These are phyloP conservation scores for Tricholaema leucomelas DNA, from an alignment of 2,113 vertebrate species.

Conservation along the genomic window DNA sequence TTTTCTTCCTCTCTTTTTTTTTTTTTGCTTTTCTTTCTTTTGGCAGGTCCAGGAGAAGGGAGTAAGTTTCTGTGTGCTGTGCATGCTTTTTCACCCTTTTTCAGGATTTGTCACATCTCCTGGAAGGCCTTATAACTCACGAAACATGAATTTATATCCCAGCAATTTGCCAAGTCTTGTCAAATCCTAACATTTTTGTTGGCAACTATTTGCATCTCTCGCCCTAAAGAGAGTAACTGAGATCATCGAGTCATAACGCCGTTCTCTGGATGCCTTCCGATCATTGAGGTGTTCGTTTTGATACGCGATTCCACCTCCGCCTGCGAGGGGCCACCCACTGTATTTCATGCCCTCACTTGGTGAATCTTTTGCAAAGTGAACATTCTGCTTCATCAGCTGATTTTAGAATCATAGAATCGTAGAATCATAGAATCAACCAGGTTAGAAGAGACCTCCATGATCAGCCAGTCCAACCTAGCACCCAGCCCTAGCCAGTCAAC, in stretches of 20 bases:
- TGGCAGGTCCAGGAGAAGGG: slow-evolving; percentile 51
- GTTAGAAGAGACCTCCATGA: too few relatives aligned
- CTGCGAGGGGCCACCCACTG: not conserved
- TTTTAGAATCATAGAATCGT: too few relatives aligned
- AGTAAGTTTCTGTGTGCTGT: slow-evolving; percentile 54
- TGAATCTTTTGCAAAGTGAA: slow-evolving; percentile 14
- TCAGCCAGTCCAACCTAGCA: too few relatives aligned
- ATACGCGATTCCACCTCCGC: slow-evolving; percentile 29
- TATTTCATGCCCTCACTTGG: slow-evolving; percentile 7
- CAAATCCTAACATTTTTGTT: slow-evolving; percentile 71
- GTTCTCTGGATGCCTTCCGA: slow-evolving; percentile 8
- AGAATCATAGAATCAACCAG: too few relatives aligned
- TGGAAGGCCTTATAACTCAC: slow-evolving; percentile 69
- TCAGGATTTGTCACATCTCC: slow-evolving; percentile 66
- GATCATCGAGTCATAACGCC: slow-evolving; percentile 18
- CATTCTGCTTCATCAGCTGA: slow-evolving; percentile 24
- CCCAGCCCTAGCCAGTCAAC: too few relatives aligned
- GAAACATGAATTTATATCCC: slow-evolving; percentile 67
- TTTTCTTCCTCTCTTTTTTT: slow-evolving; percentile 39
- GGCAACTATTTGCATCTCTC: slow-evolving; percentile 50
- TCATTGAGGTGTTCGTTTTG: slow-evolving; percentile 30
- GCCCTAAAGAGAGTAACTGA: slow-evolving; percentile 59
- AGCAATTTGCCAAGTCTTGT: slow-evolving; percentile 70
- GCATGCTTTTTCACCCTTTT: slow-evolving; percentile 66
- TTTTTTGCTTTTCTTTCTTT: slow-evolving; percentile 58